Base-by-base conservation (phyloP, 2,888 invertebrate species). In the Chloroclystis v-ata region DNA sequence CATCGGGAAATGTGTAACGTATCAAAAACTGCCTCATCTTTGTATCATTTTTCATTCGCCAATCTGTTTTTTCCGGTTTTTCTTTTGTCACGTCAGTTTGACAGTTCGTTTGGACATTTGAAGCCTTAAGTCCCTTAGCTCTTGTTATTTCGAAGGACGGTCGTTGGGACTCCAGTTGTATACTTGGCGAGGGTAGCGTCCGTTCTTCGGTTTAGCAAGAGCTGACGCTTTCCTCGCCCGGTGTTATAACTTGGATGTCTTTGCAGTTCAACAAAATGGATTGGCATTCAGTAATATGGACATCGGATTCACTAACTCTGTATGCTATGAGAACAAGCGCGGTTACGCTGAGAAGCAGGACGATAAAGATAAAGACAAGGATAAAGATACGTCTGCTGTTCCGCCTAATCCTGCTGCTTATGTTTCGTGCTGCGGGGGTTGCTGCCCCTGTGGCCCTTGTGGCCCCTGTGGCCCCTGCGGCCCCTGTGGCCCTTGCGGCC, bases 91-190 rank as follows among this genome's bases (percentile, higher is more conserved):
- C 5, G 20, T 20, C 20, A 20, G 20, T 20, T 20, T 20, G 20
- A 20, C 20, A n/a, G n/a, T n/a, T n/a, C n/a, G 20, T 20, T 20
- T 20, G 20, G 2, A 20, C 5, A 4, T 20, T 20, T 20, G 20
- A 20, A 4, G 20, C 5, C 20, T 20, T 20, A 20, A 5, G 20
- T 5, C 5, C 5, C 20, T 20, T 20, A 20, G 20, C 20, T 20
- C 20, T 20, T 78, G 82, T 81, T 83, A 81, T 81, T 81, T 78
- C 68, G 82, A 76, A 80, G 83, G 79, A 82, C 79, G 78, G 73
- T 72, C 75, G 69, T 69, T 16, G 52, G 69, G 73, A 75, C 68
- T 74, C 78, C 78, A 75, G 61, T 72, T 82, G 76, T 80, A 82
- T 82, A 82, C 82, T 83, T 74, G 75, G 71, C 72, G 70, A 68